Percentiles rank a stretch among this genome's conserved stretches.
Conservation (phyloP, 2,888 invertebrate genomes). For the Chorisops tibialis region DNA sequence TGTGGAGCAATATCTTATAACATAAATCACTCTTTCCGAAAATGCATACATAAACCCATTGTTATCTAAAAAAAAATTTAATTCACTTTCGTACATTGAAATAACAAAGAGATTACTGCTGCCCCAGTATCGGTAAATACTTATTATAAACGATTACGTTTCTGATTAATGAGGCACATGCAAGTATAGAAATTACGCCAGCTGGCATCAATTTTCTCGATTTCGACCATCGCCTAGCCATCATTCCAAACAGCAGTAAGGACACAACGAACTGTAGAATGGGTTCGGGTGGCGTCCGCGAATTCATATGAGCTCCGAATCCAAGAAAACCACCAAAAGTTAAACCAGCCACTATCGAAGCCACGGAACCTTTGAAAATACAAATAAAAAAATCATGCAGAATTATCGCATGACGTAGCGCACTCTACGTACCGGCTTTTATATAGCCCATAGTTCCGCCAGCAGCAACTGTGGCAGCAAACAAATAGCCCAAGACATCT, state of each 20-base stretch:
- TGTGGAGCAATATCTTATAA: too few species aligned
- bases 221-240: constrained; percentile 63
- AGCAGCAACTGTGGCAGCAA: constrained; percentile 84
- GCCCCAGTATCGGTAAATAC: constrained; percentile 45
- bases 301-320: constrained; percentile 76
- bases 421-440: constrained; percentile 72
- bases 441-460: constrained; percentile 91
- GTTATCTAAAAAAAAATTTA: too few species aligned
- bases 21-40: too few species aligned
- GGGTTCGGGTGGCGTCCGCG: constrained; percentile 73
- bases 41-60: too few species aligned
- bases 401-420: background rate
- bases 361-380: constrained; percentile 66
- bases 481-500: constrained; percentile 79
- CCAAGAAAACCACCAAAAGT: constrained; percentile 72
- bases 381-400: constrained; percentile 11
- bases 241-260: constrained; percentile 77
- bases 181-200: constrained; percentile 71
- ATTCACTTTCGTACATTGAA: too few species aligned
- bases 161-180: constrained; percentile 59
- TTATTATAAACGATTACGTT: constrained; percentile 46
- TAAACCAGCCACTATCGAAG: constrained; percentile 85
- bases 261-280: constrained; percentile 73
- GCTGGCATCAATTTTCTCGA: constrained; percentile 92
- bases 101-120: constrained; percentile 33